Conservation (phyloP, 2,113 vertebrate species). For the Microtus richardsoni region DNA sequence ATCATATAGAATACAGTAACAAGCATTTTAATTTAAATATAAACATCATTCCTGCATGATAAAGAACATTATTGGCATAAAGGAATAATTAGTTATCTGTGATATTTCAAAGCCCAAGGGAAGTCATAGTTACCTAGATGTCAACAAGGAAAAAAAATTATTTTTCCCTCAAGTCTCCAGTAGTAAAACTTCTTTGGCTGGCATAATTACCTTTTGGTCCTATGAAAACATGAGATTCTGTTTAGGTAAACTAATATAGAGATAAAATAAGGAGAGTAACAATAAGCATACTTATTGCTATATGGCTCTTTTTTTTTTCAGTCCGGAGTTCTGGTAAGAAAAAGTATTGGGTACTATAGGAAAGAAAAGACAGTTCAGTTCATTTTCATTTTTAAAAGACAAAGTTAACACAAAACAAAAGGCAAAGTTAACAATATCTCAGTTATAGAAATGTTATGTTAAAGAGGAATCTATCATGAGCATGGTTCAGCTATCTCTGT, state of each 20-base stretch:
- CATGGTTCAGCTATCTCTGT: too few species aligned
- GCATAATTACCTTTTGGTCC: not conserved
- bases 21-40: slow-evolving; percentile 28
- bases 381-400: not conserved
- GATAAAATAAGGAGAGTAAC: not conserved
- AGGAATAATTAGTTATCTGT: not conserved
- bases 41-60: not conserved
- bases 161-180: not conserved
- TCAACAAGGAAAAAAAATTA: not conserved
- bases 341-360: not conserved
- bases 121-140: not conserved
- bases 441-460: not conserved
- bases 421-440: not conserved
- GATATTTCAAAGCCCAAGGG: not conserved
- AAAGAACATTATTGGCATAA: not conserved
- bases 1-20: not conserved
- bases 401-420: not conserved
- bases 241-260: not conserved
- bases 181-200: not conserved
- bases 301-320: not conserved
- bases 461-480: not conserved
- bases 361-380: not conserved
- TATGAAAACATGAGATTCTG: not conserved
- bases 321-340: not conserved
- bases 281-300: not conserved